These are phyloP conservation scores for Erpetoichthys calabaricus DNA, from an alignment of 2,797 vertebrate genomes.

Conservation along the genomic window DNA sequence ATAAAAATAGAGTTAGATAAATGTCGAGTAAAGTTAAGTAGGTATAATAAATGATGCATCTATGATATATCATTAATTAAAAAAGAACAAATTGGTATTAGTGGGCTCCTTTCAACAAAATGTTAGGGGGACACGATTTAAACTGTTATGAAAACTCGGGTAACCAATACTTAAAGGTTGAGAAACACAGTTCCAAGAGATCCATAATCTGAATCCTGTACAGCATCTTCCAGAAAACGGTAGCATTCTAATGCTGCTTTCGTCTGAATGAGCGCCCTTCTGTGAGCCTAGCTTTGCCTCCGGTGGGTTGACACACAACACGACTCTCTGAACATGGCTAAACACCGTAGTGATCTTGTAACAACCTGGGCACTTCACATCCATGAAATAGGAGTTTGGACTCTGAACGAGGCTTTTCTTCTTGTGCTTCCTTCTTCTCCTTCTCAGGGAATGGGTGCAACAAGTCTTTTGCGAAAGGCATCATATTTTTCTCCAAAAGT, in stretches of 20 bases:
- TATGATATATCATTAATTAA: no score
- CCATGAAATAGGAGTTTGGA: constrained; percentile 85
- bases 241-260: constrained; percentile 56
- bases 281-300: constrained; percentile 80
- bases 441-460: constrained; percentile 59
- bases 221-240: no score
- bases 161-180: no score
- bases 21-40: no score
- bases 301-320: constrained; percentile 84
- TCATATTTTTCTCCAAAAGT: constrained; percentile 69
- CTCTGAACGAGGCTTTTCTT: constrained; percentile 78
- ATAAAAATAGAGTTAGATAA: no score
- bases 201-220: no score
- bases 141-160: no score
- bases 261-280: constrained; percentile 85
- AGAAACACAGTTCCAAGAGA: no score
- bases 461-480: constrained; percentile 53
- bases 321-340: constrained; percentile 82
- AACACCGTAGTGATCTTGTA: constrained; percentile 90
- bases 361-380: constrained; percentile 88
- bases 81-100: no score
- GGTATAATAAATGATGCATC: no score
- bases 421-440: constrained; percentile 68
- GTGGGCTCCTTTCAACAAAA: no score
- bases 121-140: no score